Percentiles rank a stretch among this genome's conserved stretches.
Evolutionary conservation across 1,140 invertebrate species (phyloP).

Genomic region (Lineus longissimus): DNA sequence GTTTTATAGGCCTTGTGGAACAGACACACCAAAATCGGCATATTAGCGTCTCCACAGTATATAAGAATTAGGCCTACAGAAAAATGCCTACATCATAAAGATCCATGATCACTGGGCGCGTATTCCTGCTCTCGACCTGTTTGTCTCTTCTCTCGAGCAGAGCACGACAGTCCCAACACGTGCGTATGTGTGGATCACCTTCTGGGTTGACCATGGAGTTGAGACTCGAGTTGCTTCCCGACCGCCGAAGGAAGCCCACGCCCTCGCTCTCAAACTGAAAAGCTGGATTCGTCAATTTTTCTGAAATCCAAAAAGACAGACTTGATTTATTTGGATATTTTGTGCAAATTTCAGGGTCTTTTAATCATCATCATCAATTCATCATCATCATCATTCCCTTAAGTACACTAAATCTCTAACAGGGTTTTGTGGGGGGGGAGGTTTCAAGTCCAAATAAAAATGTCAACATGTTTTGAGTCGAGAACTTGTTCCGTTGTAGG

Average conservation of each 20-base stretch:
- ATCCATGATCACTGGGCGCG: slow-evolving; percentile 73
- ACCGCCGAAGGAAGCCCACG: slow-evolving; percentile 40
- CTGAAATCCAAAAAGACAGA: slow-evolving; percentile 47
- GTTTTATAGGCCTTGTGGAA: no score
- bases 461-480: no score
- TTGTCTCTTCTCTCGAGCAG: slow-evolving; percentile 76
- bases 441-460: no score
- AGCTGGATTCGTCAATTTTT: slow-evolving; percentile 62
- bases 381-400: no score
- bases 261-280: slow-evolving; percentile 34
- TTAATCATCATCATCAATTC: no score
- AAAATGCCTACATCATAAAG: slow-evolving; percentile 74
- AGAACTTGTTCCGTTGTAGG: no score
- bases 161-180: slow-evolving; percentile 77
- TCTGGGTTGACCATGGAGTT: slow-evolving; percentile 52
- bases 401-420: no score
- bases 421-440: no score
- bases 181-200: slow-evolving; percentile 66
- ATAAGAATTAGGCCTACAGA: no score
- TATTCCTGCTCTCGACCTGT: slow-evolving; percentile 73
- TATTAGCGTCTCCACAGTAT: no score
- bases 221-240: slow-evolving; percentile 47
- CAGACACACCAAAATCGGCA: no score
- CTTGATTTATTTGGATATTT: slow-evolving; percentile 1
- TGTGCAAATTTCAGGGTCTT: no score